Evolutionary conservation across 2,888 invertebrate species (phyloP).

Genomic region (Sericinus montela): DNA sequence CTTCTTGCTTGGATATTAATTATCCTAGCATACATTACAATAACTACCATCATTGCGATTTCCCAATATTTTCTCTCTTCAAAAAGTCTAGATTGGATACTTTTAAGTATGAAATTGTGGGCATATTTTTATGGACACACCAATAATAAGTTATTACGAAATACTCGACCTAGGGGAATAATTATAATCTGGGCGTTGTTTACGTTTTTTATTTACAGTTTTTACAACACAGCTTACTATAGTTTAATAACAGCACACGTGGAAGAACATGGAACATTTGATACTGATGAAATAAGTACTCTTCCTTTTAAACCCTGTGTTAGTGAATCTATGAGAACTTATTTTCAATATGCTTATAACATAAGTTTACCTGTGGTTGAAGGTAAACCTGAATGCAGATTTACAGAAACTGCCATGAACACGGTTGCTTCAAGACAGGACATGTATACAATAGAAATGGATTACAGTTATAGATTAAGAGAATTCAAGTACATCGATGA

Average conservation of each 20-base stretch:
- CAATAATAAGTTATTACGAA: conserved; percentile 32
- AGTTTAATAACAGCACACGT: conserved; percentile 44
- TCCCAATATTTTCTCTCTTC: conserved; percentile 23
- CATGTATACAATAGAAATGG: conserved; percentile 39
- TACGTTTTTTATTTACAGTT: conserved; percentile 48
- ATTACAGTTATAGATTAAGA: conserved; percentile 36
- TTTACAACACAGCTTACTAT: conserved; percentile 51
- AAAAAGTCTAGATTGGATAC: conserved; percentile 24
- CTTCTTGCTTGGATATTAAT: conserved; percentile 42
- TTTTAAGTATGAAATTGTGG: conserved; percentile 37
- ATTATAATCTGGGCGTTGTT: conserved; percentile 52
- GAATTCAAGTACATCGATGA: conserved; percentile 35
- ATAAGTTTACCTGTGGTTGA: conserved; percentile 35
- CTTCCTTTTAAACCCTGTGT: conserved; percentile 45
- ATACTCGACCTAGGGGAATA: conserved; percentile 35
- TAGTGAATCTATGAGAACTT: conserved; percentile 32
- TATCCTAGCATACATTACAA: conserved; percentile 29
- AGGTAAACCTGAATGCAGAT: conserved; percentile 32
- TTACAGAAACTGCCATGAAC: conserved; percentile 32
- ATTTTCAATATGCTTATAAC: conserved; percentile 40
- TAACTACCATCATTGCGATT: conserved; percentile 26
- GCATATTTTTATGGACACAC: conserved; percentile 45
- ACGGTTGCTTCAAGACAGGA: conserved; percentile 34
- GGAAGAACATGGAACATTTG: conserved; percentile 28
- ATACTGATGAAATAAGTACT: conserved; percentile 29